A percentile compares a stretch with the other conserved stretches of the same genome.
Conservation (phyloP, 92 coral and sea anemone genomes). For the Paragorgia papillata region DNA sequence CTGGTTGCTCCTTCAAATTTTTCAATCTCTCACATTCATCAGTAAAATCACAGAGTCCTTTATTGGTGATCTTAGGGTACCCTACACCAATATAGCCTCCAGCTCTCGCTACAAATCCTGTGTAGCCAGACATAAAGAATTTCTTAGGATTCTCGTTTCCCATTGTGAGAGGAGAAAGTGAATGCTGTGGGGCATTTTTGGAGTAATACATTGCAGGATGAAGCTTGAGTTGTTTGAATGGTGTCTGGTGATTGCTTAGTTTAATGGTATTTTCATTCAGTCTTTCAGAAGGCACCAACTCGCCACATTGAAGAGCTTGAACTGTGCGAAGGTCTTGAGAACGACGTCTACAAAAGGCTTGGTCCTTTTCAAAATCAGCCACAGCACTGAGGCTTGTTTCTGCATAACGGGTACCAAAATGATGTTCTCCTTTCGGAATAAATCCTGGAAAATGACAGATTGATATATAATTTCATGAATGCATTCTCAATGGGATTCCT, state of each 20-base stretch:
- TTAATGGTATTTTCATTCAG: slow-evolving; percentile 67
- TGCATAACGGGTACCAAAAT: slow-evolving; percentile 90
- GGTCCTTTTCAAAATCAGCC: slow-evolving; percentile 84
- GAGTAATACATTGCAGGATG: slow-evolving; percentile 79
- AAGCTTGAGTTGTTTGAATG: slow-evolving; percentile 64
- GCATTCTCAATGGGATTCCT: no score
- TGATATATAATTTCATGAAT: no score
- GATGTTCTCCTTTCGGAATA: slow-evolving; percentile 92
- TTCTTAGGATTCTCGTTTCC: slow-evolving; percentile 87
- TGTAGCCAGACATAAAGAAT: slow-evolving; percentile 93
- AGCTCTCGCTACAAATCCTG: slow-evolving; percentile 94
- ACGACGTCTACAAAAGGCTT: slow-evolving; percentile 64
- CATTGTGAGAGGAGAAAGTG: slow-evolving; percentile 83
- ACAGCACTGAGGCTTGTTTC: slow-evolving; percentile 92
- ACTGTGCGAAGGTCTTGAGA: slow-evolving; percentile 80
- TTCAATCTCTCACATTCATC: slow-evolving; percentile 74
- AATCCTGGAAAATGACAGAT: slow-evolving; percentile 67
- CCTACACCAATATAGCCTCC: slow-evolving; percentile 91
- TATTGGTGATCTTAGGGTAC: slow-evolving; percentile 83
- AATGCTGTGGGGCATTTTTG: slow-evolving; percentile 76
- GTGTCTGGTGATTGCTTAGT: slow-evolving; percentile 71
- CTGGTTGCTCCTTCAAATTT: slow-evolving; percentile 71
- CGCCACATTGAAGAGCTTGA: slow-evolving; percentile 77
- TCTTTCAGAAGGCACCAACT: slow-evolving; percentile 65
- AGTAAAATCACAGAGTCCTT: slow-evolving; percentile 85